Base-by-base conservation (phyloP, 2,797 vertebrate genomes). In the Tenualosa ilisha region DNA sequence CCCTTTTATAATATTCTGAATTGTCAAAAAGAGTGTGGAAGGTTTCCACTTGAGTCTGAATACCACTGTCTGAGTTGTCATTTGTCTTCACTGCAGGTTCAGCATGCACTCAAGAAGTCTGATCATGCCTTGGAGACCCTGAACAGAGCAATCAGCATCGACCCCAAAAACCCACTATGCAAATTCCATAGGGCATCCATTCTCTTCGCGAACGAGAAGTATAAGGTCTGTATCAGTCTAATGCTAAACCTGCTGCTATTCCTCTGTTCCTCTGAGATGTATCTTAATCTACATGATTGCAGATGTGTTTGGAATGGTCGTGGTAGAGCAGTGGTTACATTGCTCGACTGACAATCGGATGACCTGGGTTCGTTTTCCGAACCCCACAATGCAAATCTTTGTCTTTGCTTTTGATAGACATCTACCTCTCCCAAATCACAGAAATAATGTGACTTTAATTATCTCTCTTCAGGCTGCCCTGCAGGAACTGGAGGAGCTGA, bases 161-260 rank as follows among this genome's bases (percentile, higher is more conserved):
- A 99, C 91, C 98, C 98, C 81, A 99, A 98, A 93, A 99, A 99
- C 87, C 98, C 98, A 0, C 97, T 99, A 94, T 99, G 98, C 97
- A 99, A 99, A 95, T 99, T 99, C 94, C 98, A 99, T 89, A 95
- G 97, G 94, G 98, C 98, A 49, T 99, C 98, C 13, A 98, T 99
- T 89, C 95, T 99, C 86, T 99, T 99, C 91, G 97, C 98, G 87
- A 99, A 98, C 84, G 98, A 99, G 93, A 99, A 99, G 90, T 99
- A 99, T 91, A 99, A 99, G 97, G 98, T 99, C 91, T 91, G 54
- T 12, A 6, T 7, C 37, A 79, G 17, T 53, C 81, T 37, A 8
- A 83, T 43, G 26, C 31, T 26, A 13, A 22, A 46, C 26, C 46
- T 50, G 43, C 13, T 59, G 0, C 8, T 53, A 49, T 7, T 81